Evolutionary conservation across 2,797 vertebrate genomes (phyloP), one percentile per base, ranked within the genome.

Genomic region (Tauraco hartlaubi): DNA sequence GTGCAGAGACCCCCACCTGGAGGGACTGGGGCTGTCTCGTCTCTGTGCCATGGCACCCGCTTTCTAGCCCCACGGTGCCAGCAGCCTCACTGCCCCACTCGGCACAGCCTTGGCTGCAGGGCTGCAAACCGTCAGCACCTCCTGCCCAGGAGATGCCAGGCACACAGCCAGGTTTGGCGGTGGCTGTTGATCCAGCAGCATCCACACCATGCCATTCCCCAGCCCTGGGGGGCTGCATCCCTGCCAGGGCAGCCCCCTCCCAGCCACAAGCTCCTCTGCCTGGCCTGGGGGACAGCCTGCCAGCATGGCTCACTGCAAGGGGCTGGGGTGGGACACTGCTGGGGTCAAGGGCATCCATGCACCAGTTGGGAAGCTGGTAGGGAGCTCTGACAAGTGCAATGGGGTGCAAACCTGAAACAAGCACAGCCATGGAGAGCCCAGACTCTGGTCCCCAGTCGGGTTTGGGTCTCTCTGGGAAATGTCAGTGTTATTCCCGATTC

Each of bases 71-170:
- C 8, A 2, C 0, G 1, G 37, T 64, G 71, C 44, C 3, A 1
- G 49, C 76, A 68, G 28, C 43, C 39, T 67, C 2, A 0, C 43
- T 0, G 0, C n/a, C 37, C 31, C 0, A 0, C 63, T 35, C 11
- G 1, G 55, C 43, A 31, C 33, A 39, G 41, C 37, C 43, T 46
- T 55, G 73, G 62, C 74, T 58, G 64, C 54, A 0, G 5, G 49
- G 51, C 44, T 59, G 71, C 54, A 49, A 14, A 39, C 66, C 59
- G 59, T n/a, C 64, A 81, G 80, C 64, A 3, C 44, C 1, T 2
- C 43, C 35, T 16, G 68, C 44, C 44, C 3, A 9, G 41, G 72
- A 56, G 75, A 64, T 9, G 46, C 73, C 56, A 31, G 73, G 56
- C 13, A 0, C 68, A 37, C 8, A n/a, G n/a, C 69, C 21, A 44